phyloP scores from a whole-genome alignment of 2,113 vertebrate species.

The Tiliqua scincoides region DNA sequence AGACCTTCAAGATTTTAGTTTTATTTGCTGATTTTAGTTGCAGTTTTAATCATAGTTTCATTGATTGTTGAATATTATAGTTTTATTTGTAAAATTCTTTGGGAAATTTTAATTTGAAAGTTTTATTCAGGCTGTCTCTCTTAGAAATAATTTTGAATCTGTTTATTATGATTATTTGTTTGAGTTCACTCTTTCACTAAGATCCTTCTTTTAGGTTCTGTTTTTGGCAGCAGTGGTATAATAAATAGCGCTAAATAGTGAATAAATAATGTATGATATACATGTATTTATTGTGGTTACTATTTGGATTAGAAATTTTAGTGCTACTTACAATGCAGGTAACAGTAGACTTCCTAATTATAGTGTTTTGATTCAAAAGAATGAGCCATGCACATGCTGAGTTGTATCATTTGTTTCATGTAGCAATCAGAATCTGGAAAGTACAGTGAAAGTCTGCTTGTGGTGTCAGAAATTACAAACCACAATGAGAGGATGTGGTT shows the following conservation, averaged over 20 bases:
- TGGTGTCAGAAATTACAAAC: neutral
- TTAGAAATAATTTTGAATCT: neutral
- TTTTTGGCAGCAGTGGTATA: neutral
- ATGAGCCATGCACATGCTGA: neutral
- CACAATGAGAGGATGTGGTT: accelerated
- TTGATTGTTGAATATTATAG: too few species aligned
- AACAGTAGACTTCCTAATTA: neutral
- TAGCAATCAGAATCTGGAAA: neutral
- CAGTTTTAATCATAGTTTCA: too few species aligned
- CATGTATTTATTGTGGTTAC: neutral
- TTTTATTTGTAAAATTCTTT: too few species aligned
- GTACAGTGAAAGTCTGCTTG: slow-evolving; percentile 17
- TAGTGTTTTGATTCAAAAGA: neutral
- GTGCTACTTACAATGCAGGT: neutral
- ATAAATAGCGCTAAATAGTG: neutral
- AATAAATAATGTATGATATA: neutral
- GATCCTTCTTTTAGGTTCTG: neutral
- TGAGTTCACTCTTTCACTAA: neutral
- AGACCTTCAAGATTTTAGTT: too few species aligned
- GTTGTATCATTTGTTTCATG: neutral
- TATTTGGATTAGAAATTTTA: neutral
- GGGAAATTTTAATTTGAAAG: too few species aligned
- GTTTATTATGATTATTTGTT: neutral
- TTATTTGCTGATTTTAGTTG: too few species aligned
- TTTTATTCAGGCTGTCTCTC: too few species aligned